Conservation (phyloP, 2,888 invertebrate genomes). For the Adelphocoris suturalis region DNA sequence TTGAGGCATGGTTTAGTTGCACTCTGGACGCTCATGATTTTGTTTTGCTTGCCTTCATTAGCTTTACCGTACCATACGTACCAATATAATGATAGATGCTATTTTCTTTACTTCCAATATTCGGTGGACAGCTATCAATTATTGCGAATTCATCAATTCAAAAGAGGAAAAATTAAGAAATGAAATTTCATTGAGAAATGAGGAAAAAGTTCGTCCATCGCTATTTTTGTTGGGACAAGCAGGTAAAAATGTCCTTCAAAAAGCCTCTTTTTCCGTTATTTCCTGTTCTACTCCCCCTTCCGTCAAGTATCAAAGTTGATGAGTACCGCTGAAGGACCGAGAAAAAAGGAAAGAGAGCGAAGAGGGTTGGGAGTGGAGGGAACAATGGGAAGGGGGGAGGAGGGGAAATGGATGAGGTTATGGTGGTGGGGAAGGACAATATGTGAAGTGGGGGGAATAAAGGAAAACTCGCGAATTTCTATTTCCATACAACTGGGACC, state of each 20-base stretch:
- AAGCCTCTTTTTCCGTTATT: constrained; percentile 3
- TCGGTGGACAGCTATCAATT: too few species aligned
- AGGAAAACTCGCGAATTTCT: constrained; percentile 43
- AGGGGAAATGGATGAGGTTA: too few species aligned
- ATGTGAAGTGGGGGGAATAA: background rate
- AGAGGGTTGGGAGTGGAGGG: too few species aligned
- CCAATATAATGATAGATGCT: too few species aligned
- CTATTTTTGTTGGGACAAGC: background rate
- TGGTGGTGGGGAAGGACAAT: too few species aligned
- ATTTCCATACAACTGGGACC: constrained; percentile 7
- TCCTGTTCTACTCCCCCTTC: background rate
- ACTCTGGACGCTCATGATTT: too few species aligned
- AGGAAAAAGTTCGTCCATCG: background rate
- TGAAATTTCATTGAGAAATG: background rate
- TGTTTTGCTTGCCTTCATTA: too few species aligned
- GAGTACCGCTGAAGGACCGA: background rate
- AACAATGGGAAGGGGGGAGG: too few species aligned
- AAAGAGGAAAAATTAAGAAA: background rate
- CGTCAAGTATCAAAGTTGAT: constrained; percentile 19
- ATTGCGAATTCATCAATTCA: background rate
- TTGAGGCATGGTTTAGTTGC: too few species aligned
- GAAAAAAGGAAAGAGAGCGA: background rate
- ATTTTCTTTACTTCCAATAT: too few species aligned
- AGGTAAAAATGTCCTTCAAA: constrained; percentile 5
- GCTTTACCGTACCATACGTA: too few species aligned